Conservation (phyloP, 1,140 invertebrate genomes). For the Pantala flavescens region DNA sequence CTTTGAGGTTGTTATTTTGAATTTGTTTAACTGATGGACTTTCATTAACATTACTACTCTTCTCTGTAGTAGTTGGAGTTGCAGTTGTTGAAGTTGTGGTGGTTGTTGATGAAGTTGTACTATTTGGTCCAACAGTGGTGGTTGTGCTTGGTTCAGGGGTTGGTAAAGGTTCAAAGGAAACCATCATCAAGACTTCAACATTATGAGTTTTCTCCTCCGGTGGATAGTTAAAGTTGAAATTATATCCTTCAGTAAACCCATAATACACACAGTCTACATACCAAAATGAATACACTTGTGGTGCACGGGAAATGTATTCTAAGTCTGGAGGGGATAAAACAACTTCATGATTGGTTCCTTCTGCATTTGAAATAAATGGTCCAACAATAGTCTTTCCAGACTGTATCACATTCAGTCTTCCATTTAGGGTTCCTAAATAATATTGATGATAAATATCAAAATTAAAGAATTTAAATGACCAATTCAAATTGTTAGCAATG, state of each 20-base stretch:
- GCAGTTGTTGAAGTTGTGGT: constrained; percentile 35
- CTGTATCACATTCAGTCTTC: constrained; percentile 32
- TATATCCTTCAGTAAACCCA: constrained; percentile 47
- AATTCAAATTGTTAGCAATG: no score
- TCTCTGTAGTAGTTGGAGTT: constrained; percentile 23
- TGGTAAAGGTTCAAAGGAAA: constrained; percentile 49
- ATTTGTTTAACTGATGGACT: constrained; percentile 16
- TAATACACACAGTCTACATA: constrained; percentile 64
- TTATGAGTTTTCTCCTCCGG: constrained; percentile 44
- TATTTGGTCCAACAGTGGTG: constrained; percentile 37
- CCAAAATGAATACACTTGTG: constrained; percentile 57
- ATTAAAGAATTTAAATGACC: no score
- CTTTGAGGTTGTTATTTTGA: constrained; percentile 25
- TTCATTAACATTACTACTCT: not conserved
- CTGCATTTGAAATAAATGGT: constrained; percentile 49
- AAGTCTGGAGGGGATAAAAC: constrained; percentile 46
- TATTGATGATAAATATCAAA: no score
- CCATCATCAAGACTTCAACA: constrained; percentile 58
- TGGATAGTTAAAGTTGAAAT: constrained; percentile 51
- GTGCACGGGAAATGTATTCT: constrained; percentile 46
- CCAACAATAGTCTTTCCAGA: constrained; percentile 41
- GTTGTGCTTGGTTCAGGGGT: constrained; percentile 47
- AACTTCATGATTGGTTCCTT: constrained; percentile 45
- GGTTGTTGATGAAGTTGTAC: constrained; percentile 39
- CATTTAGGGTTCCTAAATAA: no score